Percentiles rank a stretch among this genome's conserved stretches.
These are phyloP conservation scores for Pseudorasbora parva DNA, from an alignment of 2,113 vertebrate species.

Conservation along the genomic window DNA sequence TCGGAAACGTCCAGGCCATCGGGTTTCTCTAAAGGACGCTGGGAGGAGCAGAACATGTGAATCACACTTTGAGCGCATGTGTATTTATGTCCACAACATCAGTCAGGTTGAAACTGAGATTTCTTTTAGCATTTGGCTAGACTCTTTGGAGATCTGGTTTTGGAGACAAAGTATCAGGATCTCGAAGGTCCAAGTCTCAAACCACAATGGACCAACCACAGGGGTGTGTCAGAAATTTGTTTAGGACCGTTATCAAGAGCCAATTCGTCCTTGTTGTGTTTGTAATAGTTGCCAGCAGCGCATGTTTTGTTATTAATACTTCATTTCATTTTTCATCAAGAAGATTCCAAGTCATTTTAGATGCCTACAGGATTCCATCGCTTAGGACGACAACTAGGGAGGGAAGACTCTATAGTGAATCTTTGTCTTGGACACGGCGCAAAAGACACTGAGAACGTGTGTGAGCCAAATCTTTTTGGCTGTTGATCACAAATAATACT, in stretches of 20 bases:
- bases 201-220: slow-evolving; percentile 45
- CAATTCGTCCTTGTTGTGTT: slow-evolving; percentile 1
- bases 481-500: slow-evolving; percentile 65
- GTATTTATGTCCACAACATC: slow-evolving; percentile 1
- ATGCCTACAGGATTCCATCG: slow-evolving; percentile 37
- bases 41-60: slow-evolving; percentile 52
- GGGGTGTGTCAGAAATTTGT: slow-evolving; percentile 47
- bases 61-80: neutral
- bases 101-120: slow-evolving; percentile 14
- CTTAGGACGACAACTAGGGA: slow-evolving; percentile 57
- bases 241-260: slow-evolving; percentile 20
- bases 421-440: slow-evolving; percentile 63
- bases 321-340: neutral
- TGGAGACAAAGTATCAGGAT: slow-evolving; percentile 30
- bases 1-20: slow-evolving; percentile 97
- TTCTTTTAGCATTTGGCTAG: slow-evolving; percentile 25
- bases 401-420: slow-evolving; percentile 49
- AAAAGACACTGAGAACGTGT: slow-evolving; percentile 58
- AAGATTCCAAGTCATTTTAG: slow-evolving; percentile 24
- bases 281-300: neutral
- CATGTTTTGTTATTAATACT: slow-evolving; percentile 17
- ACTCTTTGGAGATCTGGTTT: slow-evolving; percentile 38
- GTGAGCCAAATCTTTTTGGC: slow-evolving; percentile 59
- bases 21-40: slow-evolving; percentile 98
- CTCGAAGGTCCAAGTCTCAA: slow-evolving; percentile 31